Conservation (phyloP, 2,888 invertebrate genomes). For the Pyrrhosoma nymphula region DNA sequence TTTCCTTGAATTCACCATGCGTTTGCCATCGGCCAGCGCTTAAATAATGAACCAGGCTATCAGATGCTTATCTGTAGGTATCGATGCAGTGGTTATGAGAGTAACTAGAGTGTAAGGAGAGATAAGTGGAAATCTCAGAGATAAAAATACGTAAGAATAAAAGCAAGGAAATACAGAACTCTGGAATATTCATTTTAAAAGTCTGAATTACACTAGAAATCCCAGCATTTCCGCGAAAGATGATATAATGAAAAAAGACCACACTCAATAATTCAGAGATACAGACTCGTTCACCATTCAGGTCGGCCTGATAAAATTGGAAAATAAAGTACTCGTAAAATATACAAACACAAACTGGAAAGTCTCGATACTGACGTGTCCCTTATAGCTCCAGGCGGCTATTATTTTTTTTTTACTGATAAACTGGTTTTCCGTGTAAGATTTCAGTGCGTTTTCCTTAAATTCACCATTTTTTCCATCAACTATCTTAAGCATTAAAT, state of each 20-base stretch:
- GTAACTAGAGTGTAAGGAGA: not conserved
- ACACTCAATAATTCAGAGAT: not conserved
- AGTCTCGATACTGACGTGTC: too few relatives aligned
- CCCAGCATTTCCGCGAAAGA: not conserved
- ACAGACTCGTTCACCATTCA: not conserved
- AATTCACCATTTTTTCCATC: too few relatives aligned
- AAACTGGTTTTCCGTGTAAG: too few relatives aligned
- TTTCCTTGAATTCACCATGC: too few relatives aligned
- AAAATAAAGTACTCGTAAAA: too few relatives aligned
- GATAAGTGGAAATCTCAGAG: not conserved
- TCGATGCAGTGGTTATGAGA: not conserved
- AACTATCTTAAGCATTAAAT: too few relatives aligned
- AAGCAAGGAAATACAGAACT: not conserved
- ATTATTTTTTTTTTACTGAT: too few relatives aligned
- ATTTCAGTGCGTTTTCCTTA: too few relatives aligned
- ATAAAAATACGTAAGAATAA: not conserved
- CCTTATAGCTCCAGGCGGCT: too few relatives aligned
- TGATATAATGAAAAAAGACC: not conserved
- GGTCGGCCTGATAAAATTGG: not conserved
- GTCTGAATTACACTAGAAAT: not conserved
- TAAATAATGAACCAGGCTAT: not conserved
- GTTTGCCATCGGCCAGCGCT: too few relatives aligned
- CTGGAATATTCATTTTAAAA: not conserved
- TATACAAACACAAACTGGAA: too few relatives aligned
- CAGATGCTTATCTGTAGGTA: not conserved